Percentiles rank a stretch among this genome's conserved stretches.
Evolutionary conservation across 2,113 vertebrate species (phyloP).

Genomic region (Chaetura pelagica): DNA sequence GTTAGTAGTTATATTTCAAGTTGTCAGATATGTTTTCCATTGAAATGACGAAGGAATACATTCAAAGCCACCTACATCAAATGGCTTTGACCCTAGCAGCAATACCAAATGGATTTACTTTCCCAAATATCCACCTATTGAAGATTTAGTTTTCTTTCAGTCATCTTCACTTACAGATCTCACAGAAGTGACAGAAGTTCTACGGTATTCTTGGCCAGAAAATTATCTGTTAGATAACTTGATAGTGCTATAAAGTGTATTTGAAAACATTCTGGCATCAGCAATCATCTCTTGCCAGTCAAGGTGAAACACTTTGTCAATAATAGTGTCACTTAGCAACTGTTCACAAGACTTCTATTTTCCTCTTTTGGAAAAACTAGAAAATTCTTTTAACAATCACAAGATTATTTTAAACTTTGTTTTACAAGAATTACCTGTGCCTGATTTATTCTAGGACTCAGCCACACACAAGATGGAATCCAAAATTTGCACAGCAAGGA

Average conservation of each 20-base stretch:
- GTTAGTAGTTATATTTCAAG: neutral
- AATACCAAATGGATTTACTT: neutral
- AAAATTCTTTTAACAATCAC: slow-evolving; percentile 45
- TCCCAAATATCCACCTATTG: neutral
- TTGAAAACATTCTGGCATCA: slow-evolving; percentile 33
- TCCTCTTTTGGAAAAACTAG: slow-evolving; percentile 20
- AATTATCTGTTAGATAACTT: neutral
- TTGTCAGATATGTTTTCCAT: neutral
- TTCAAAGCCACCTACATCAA: neutral
- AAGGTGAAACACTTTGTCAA: slow-evolving; percentile 51
- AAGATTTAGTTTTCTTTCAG: slow-evolving; percentile 1
- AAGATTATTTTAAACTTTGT: slow-evolving; percentile 48
- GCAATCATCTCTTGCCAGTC: neutral
- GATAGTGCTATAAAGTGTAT: neutral
- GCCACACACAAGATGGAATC: neutral
- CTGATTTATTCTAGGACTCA: neutral
- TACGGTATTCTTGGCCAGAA: slow-evolving; percentile 11
- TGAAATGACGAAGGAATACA: neutral
- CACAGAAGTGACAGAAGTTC: neutral
- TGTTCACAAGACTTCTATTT: slow-evolving; percentile 44
- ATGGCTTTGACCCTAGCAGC: neutral
- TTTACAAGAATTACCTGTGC: slow-evolving; percentile 31
- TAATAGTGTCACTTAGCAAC: slow-evolving; percentile 42
- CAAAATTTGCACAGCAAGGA: neutral
- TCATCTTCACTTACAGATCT: neutral